Evolutionary conservation across 2,888 invertebrate genomes (phyloP).

Genomic region (Xestobium rufovillosum): DNA sequence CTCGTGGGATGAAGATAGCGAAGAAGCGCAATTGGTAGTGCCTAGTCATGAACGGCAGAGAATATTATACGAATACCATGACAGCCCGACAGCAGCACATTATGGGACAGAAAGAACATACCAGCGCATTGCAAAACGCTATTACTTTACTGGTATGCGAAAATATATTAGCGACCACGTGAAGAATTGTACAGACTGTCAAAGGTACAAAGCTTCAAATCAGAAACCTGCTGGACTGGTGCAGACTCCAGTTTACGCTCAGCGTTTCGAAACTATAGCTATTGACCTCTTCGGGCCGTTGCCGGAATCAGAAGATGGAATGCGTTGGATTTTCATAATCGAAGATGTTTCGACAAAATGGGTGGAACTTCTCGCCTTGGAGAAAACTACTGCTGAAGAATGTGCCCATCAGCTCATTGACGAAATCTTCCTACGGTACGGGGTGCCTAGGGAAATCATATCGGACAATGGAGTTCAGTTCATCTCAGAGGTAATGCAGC

Average conservation of each 20-base stretch:
- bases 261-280: slow-evolving; percentile 20
- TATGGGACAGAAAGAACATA: slow-evolving; percentile 21
- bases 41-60: slow-evolving; percentile 13
- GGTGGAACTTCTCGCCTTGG: too few relatives aligned
- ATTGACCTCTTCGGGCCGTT: slow-evolving; percentile 24
- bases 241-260: slow-evolving; percentile 15
- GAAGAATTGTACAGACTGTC: slow-evolving; percentile 13
- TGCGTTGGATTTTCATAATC: too few relatives aligned
- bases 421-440: neutral
- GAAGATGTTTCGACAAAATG: too few relatives aligned
- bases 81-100: slow-evolving; percentile 23
- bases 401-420: neutral
- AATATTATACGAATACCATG: slow-evolving; percentile 21
- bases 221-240: slow-evolving; percentile 18
- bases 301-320: slow-evolving; percentile 11
- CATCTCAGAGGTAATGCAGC: neutral
- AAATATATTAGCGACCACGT: slow-evolving; percentile 15
- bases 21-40: slow-evolving; percentile 25
- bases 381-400: slow-evolving; percentile 1
- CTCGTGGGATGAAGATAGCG: slow-evolving; percentile 16
- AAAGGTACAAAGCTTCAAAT: too few relatives aligned
- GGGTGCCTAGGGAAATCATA: neutral
- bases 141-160: too few relatives aligned
- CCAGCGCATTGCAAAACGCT: slow-evolving; percentile 15
- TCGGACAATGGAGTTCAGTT: neutral